phyloP scores from a whole-genome alignment of 2,113 vertebrate genomes.

The Myotis lucifugus region DNA sequence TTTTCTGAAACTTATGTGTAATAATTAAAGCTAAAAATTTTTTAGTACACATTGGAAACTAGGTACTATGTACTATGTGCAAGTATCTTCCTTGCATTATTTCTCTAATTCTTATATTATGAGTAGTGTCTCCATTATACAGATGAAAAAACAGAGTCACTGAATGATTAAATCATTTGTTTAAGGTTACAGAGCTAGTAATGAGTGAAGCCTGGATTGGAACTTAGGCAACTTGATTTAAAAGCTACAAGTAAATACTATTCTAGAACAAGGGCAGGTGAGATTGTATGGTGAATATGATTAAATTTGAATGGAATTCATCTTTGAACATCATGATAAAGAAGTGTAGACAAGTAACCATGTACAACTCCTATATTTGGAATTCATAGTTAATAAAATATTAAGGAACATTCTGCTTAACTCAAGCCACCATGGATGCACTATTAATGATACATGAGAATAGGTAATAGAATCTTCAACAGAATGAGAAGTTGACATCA shows the following conservation, averaged over 20 bases:
- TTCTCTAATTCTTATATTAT: background rate
- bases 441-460: background rate
- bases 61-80: background rate
- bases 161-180: background rate
- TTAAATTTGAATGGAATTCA: background rate
- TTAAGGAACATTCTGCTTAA: background rate
- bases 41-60: background rate
- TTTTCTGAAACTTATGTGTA: background rate
- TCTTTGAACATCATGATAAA: background rate
- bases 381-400: background rate
- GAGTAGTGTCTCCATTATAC: background rate
- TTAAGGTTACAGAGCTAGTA: background rate
- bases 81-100: background rate
- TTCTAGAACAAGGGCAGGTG: background rate
- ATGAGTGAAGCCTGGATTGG: background rate
- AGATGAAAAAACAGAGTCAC: background rate
- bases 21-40: background rate
- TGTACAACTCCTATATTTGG: background rate
- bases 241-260: background rate
- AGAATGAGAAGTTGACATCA: background rate
- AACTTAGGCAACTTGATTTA: background rate
- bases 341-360: background rate
- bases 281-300: background rate
- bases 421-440: background rate
- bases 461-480: background rate